Evolutionary conservation across 2,797 vertebrate genomes (phyloP).

Genomic region (Smutsia temminckii): DNA sequence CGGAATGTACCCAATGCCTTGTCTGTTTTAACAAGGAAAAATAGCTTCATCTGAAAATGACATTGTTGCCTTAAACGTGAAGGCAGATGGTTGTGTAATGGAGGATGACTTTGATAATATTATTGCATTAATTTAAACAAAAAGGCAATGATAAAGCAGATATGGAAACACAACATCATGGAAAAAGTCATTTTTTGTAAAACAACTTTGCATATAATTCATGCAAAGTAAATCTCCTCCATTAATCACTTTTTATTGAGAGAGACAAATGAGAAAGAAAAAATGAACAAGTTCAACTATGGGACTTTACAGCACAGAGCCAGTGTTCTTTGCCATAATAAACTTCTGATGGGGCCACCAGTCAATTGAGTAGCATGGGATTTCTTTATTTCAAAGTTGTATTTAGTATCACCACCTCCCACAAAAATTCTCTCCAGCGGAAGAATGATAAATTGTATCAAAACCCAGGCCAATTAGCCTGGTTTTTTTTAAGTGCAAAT

Average conservation of each 20-base stretch:
- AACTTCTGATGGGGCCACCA: neutral
- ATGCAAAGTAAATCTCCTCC: slow-evolving; percentile 34
- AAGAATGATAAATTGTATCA: slow-evolving; percentile 30
- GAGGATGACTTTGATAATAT: slow-evolving; percentile 50
- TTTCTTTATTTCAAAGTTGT: slow-evolving; percentile 37
- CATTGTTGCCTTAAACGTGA: slow-evolving; percentile 38
- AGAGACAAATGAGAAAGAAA: neutral
- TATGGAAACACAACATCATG: slow-evolving; percentile 41
- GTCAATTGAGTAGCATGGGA: neutral
- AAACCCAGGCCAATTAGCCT: neutral
- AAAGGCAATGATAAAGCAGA: slow-evolving; percentile 55
- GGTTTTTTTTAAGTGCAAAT: slow-evolving; percentile 38
- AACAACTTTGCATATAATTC: slow-evolving; percentile 46
- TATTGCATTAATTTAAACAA: slow-evolving; percentile 60
- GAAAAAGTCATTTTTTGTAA: slow-evolving; percentile 41
- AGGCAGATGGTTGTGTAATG: slow-evolving; percentile 43
- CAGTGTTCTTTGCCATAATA: neutral
- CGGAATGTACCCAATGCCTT: slow-evolving; percentile 50
- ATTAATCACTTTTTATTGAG: slow-evolving; percentile 53
- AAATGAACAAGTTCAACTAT: neutral
- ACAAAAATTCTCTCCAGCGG: neutral
- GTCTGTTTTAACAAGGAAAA: slow-evolving; percentile 66
- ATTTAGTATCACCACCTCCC: slow-evolving; percentile 10
- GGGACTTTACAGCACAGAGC: neutral
- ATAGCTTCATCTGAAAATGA: slow-evolving; percentile 59